Conservation (phyloP, 2,797 vertebrate species). For the Arremon aurantiirostris region DNA sequence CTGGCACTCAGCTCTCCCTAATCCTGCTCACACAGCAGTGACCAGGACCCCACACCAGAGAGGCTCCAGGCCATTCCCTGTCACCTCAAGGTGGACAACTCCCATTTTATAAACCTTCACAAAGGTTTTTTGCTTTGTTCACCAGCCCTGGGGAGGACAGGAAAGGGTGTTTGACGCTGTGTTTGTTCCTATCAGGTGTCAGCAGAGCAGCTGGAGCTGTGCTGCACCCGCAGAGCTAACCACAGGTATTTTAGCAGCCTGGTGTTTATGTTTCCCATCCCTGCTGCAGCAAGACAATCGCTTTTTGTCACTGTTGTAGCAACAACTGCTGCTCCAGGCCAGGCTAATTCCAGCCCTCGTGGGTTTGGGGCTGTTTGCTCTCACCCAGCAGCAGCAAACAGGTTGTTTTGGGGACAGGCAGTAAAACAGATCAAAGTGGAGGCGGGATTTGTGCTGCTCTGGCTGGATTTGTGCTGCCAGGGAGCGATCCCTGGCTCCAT, state of each 20-base stretch:
- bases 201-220: neutral
- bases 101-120: no score
- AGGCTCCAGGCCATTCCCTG: neutral
- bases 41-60: rapidly evolving
- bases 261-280: neutral
- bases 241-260: slow-evolving; percentile 10
- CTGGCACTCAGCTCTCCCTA: neutral
- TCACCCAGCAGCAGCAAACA: neutral
- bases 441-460: neutral
- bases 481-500: rapidly evolving
- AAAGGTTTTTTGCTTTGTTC: neutral
- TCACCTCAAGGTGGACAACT: neutral
- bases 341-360: neutral
- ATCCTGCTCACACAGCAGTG: rapidly evolving
- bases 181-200: neutral
- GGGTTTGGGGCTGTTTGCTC: neutral
- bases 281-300: neutral
- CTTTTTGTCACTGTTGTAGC: neutral
- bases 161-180: neutral
- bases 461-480: neutral
- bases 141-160: neutral
- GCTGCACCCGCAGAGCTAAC: slow-evolving; percentile 15
- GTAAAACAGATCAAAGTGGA: rapidly evolving
- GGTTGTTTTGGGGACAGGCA: neutral
- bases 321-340: neutral